These are phyloP conservation scores for Cerceris rybyensis DNA, from an alignment of 2,888 invertebrate genomes.

Conservation along the genomic window DNA sequence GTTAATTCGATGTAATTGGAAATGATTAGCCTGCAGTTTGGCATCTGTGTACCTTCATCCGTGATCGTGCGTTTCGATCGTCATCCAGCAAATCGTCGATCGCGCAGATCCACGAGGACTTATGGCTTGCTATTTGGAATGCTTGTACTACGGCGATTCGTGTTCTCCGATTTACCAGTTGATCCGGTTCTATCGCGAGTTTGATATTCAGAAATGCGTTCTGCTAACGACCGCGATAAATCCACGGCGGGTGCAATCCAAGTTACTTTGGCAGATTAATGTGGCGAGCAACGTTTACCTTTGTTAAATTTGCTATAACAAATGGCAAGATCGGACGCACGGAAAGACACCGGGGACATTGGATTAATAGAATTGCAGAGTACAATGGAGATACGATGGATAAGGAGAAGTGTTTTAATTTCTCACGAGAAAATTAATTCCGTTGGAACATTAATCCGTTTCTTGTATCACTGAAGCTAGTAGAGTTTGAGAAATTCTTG, in stretches of 20 bases:
- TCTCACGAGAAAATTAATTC: too few species aligned
- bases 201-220: slow-evolving; percentile 20
- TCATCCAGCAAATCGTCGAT: slow-evolving; percentile 12
- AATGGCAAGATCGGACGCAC: slow-evolving; percentile 8
- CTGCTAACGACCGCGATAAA: slow-evolving; percentile 24
- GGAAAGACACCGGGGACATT: not conserved
- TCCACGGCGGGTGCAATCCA: slow-evolving; percentile 6
- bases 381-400: too few species aligned
- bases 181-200: not conserved
- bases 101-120: slow-evolving; percentile 11
- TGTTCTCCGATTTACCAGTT: not conserved
- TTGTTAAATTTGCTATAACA: not conserved
- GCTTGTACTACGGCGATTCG: slow-evolving; percentile 14
- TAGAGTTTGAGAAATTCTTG: too few species aligned
- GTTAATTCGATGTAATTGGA: slow-evolving; percentile 67
- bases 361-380: not conserved
- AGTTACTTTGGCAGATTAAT: slow-evolving; percentile 16
- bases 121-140: slow-evolving; percentile 6
- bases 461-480: too few species aligned
- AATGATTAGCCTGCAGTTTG: slow-evolving; percentile 69
- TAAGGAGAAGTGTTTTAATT: too few species aligned
- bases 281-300: not conserved
- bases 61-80: not conserved
- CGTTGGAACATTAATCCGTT: too few species aligned
- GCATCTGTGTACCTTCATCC: slow-evolving; percentile 68